These are phyloP conservation scores for Leucophenga maculata DNA, from an alignment of 2,888 invertebrate species.

Conservation along the genomic window DNA sequence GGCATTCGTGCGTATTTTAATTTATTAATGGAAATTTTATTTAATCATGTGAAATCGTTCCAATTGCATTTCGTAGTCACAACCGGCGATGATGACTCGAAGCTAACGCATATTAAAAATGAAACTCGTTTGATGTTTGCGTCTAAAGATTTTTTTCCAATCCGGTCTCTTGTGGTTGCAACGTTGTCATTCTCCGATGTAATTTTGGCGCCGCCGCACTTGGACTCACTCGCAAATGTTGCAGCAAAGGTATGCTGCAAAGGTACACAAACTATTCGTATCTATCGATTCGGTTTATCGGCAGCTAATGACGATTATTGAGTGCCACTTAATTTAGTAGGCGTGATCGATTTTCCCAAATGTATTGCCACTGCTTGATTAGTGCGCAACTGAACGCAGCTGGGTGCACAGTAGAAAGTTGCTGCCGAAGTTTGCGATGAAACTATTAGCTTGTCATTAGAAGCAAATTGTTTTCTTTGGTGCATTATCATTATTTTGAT, in stretches of 20 bases:
- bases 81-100: background rate
- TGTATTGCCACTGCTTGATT: conserved; percentile 29
- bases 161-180: background rate
- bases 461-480: too few species aligned
- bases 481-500: too few species aligned
- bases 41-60: conserved; percentile 24
- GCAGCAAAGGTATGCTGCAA: conserved; percentile 7
- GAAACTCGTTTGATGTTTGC: conserved; percentile 3
- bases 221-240: conserved; percentile 45
- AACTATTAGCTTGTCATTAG: too few species aligned
- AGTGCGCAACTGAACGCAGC: background rate
- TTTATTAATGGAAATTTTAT: conserved; percentile 49
- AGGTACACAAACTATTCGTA: too few species aligned
- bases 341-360: conserved; percentile 57
- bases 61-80: background rate
- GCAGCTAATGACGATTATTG: conserved; percentile 64
- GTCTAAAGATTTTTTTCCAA: background rate
- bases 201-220: conserved; percentile 27
- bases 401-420: background rate
- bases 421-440: background rate
- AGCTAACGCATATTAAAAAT: background rate
- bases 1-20: conserved; percentile 45
- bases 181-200: conserved; percentile 21
- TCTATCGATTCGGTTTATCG: conserved; percentile 49
- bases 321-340: conserved; percentile 66